These are phyloP conservation scores for Xylocampa areola DNA, from an alignment of 2,888 invertebrate species.

Conservation along the genomic window DNA sequence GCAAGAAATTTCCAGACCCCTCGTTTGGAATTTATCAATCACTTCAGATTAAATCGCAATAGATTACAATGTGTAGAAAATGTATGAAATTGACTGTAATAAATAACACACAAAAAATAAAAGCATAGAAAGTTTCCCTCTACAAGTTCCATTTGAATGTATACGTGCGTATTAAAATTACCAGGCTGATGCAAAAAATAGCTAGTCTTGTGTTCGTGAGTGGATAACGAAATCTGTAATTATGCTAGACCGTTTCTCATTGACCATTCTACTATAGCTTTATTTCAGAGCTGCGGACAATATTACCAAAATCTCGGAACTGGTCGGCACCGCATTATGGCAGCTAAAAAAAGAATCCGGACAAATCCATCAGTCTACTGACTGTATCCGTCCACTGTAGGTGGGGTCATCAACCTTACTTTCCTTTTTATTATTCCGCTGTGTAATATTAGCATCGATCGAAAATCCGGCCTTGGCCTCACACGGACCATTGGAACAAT, in stretches of 20 bases:
- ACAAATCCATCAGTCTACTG: slow-evolving; percentile 76
- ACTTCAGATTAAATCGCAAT: slow-evolving; percentile 14
- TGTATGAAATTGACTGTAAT: slow-evolving; percentile 18
- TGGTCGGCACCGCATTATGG: slow-evolving; percentile 72
- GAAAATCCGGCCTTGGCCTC: slow-evolving; percentile 79
- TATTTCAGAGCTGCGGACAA: slow-evolving; percentile 58
- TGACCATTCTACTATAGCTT: slow-evolving; percentile 56
- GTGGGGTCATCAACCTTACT: slow-evolving; percentile 81
- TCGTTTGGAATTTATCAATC: slow-evolving; percentile 5
- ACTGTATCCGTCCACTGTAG: slow-evolving; percentile 72
- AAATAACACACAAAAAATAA: slow-evolving; percentile 41
- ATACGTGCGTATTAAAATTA: slow-evolving; percentile 74
- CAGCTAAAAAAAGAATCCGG: slow-evolving; percentile 79
- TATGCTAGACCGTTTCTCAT: slow-evolving; percentile 59
- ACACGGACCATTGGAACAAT: slow-evolving; percentile 65
- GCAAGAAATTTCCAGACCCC: slow-evolving; percentile 15
- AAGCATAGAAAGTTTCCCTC: slow-evolving; percentile 75
- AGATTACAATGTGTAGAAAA: slow-evolving; percentile 24
- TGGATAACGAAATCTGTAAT: slow-evolving; percentile 65
- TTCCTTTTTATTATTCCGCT: slow-evolving; percentile 83
- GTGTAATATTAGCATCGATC: slow-evolving; percentile 73
- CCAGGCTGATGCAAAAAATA: slow-evolving; percentile 62
- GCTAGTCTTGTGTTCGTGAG: slow-evolving; percentile 64
- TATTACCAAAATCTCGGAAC: slow-evolving; percentile 67
- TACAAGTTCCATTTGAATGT: slow-evolving; percentile 71